phyloP scores from a whole-genome alignment of 1,140 invertebrate genomes.

The Ostrea edulis region DNA sequence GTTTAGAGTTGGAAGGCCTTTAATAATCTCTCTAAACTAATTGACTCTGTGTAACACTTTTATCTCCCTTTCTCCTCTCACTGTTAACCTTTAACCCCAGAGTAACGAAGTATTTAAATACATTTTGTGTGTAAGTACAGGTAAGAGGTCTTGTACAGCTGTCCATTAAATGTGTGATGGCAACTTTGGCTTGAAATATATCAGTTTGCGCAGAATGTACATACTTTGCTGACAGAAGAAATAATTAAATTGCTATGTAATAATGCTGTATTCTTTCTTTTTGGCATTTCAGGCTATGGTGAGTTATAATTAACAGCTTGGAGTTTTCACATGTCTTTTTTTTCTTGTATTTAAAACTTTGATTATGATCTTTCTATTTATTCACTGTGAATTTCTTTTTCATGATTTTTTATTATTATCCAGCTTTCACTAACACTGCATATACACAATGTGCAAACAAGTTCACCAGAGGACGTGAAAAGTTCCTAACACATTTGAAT shows the following conservation, averaged over 20 bases:
- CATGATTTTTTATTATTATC: neutral
- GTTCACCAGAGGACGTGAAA: neutral
- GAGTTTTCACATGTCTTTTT: neutral
- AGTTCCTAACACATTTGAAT: neutral
- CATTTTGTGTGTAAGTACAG: too few relatives aligned
- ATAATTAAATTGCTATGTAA: neutral
- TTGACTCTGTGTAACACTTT: too few relatives aligned
- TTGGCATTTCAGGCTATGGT: slow-evolving; percentile 21
- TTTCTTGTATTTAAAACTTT: neutral
- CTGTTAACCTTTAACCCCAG: too few relatives aligned
- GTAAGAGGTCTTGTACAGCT: too few relatives aligned
- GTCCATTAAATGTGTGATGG: too few relatives aligned
- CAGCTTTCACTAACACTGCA: slow-evolving; percentile 9
- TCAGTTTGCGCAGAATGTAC: neutral
- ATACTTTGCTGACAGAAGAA: neutral
- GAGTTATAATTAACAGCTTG: slow-evolving; percentile 1
- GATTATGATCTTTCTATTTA: neutral
- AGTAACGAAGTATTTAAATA: too few relatives aligned
- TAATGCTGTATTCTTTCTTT: neutral
- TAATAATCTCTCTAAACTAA: too few relatives aligned
- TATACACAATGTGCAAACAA: neutral
- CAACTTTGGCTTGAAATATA: neutral
- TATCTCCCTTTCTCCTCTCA: too few relatives aligned
- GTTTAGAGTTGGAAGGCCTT: too few relatives aligned
- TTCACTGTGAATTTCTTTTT: neutral